Conservation (phyloP, 2,888 invertebrate species). For the Cheiracanthium punctorium region DNA sequence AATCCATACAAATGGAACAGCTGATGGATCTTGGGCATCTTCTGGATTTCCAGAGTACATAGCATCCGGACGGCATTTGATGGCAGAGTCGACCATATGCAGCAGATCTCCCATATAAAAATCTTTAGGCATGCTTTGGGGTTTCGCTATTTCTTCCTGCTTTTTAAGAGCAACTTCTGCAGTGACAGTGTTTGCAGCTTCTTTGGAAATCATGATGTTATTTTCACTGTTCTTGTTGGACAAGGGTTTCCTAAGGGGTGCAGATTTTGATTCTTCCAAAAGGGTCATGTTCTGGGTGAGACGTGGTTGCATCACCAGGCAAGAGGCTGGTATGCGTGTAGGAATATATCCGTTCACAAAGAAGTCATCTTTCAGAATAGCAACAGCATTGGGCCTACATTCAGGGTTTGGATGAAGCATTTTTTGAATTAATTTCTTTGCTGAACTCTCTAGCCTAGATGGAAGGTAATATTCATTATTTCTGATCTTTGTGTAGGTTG, state of each 20-base stretch:
- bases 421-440: constrained; percentile 76
- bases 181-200: not conserved
- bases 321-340: constrained; percentile 89
- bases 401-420: constrained; percentile 77
- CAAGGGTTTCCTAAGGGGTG: constrained; percentile 6
- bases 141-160: constrained; percentile 29
- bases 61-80: constrained; percentile 17
- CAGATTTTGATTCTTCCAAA: constrained; percentile 35
- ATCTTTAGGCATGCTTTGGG: constrained; percentile 69
- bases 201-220: constrained; percentile 10
- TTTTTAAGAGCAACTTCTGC: constrained; percentile 52
- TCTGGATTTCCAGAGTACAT: constrained; percentile 78
- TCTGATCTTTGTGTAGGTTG: constrained; percentile 95
- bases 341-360: constrained; percentile 79
- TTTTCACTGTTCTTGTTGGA: constrained; percentile 18
- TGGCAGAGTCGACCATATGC: constrained; percentile 25
- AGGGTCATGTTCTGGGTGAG: constrained; percentile 76
- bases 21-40: constrained; percentile 95
- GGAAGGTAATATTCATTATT: constrained; percentile 91
- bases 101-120: constrained; percentile 64
- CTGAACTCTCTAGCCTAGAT: constrained; percentile 73
- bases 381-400: constrained; percentile 77
- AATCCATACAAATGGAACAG: constrained; percentile 97
- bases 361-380: constrained; percentile 74
- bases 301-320: constrained; percentile 95